Base-by-base conservation (phyloP, 2,888 invertebrate genomes). In the Sinhomidia bicolor region DNA sequence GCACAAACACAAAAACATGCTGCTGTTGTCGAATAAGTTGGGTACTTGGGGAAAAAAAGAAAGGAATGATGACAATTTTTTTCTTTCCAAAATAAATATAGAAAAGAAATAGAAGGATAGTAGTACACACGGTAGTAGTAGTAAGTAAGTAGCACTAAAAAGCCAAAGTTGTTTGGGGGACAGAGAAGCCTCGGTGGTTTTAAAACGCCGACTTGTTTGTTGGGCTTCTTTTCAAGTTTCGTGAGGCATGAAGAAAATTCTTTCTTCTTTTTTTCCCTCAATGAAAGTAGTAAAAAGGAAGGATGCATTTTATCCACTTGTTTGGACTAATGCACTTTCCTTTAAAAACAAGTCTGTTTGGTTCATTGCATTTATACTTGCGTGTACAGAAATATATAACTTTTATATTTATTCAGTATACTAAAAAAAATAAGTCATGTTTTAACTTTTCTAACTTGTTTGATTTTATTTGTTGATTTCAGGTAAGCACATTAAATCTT, bases 1-100 rank as follows among this genome's bases (percentile, higher is more conserved):
- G 88, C 88, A 88, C 88, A 88, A 88, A 88, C 88, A 88, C 88
- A 88, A 88, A 82, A 44, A 76, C 54, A 71, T 23, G 83, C 20
- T 3, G 14, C 14, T 41, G 29, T 10, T 29, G 76, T 54, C 17
- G 14, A 78, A 32, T 68, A 57, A 54, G 71, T 29, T 20, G 80
- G 47, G 47, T 62, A 80, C 80, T 80, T 80, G 6, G 29, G 32
- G 51, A 20, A 14, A 20, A 68, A 83, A 51, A 26, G 57, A 82
- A 47, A 32, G 68, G 47, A 41, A 82, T 80, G 41, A 82, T 20
- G 68, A 29, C 82, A 82, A n/a, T 83, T 83, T 71, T 80, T 65
- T 71, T 20, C 62, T 26, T 71, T 20, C 62, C 32, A 81, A 26
- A 26, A 7, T 7, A 36, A 7, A 36, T 1, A 20, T 1, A 20